phyloP scores from a whole-genome alignment of 30 jellyfish, hydroid and myxozoan genomes.

The Sanderia malayensis region DNA sequence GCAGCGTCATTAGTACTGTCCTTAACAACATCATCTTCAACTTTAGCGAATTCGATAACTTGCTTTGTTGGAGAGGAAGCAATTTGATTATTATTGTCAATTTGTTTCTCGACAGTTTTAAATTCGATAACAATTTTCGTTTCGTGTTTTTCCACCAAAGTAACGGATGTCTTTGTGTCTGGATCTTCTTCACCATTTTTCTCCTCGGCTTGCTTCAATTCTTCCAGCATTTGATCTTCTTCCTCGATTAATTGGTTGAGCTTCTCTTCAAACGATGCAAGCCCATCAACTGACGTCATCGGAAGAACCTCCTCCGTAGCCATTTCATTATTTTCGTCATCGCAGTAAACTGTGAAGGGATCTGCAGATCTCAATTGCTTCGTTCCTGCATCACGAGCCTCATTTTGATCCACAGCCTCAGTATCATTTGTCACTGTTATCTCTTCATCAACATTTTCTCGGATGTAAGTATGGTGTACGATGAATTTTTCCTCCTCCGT shows the following conservation, averaged over 20 bases:
- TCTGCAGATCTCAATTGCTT: background rate
- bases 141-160: background rate
- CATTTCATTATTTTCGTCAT: background rate
- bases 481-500: conserved; percentile 47
- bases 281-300: background rate
- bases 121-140: background rate
- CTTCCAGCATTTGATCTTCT: background rate
- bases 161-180: background rate
- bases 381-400: background rate
- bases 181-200: background rate
- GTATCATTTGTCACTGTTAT: background rate
- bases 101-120: background rate
- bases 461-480: conserved; percentile 28
- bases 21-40: background rate
- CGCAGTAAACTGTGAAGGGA: background rate
- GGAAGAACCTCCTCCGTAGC: background rate
- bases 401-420: background rate
- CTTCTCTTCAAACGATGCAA: background rate
- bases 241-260: background rate
- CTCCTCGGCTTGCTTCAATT: background rate
- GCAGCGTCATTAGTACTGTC: background rate
- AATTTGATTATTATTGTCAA: background rate
- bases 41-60: background rate
- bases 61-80: background rate
- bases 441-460: background rate